Conservation (phyloP, 2,888 invertebrate genomes). For the Phytoseiulus persimilis region DNA sequence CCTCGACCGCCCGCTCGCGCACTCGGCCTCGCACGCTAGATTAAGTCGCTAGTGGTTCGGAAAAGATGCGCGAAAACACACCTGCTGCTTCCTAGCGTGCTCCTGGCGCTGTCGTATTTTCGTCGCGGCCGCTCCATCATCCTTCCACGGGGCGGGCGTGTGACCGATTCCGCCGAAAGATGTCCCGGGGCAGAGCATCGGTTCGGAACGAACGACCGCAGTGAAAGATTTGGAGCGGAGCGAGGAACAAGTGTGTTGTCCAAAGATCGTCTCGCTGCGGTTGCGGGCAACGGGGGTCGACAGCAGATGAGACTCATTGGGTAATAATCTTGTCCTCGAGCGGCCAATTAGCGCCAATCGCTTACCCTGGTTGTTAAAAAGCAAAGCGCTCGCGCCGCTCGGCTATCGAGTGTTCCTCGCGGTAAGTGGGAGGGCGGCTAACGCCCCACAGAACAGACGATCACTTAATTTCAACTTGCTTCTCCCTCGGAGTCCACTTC, state of each 20-base stretch:
- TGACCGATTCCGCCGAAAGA: no score
- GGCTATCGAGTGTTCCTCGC: background rate
- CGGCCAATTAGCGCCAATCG: background rate
- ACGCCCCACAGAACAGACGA: background rate
- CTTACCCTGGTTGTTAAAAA: background rate
- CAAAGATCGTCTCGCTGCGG: no score
- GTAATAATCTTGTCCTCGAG: background rate
- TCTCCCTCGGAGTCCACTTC: background rate
- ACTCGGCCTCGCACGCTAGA: background rate
- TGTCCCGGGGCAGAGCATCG: no score
- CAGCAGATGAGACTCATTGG: background rate
- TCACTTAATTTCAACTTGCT: background rate
- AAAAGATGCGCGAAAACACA: slow-evolving; percentile 16
- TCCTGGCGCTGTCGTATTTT: no score
- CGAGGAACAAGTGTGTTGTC: no score
- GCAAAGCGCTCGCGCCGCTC: background rate
- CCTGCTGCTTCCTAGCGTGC: background rate
- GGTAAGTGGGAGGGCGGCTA: background rate
- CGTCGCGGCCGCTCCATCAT: no score
- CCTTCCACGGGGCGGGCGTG: no score
- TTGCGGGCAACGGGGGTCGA: background rate
- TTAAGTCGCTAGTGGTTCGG: slow-evolving; percentile 35
- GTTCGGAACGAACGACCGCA: no score
- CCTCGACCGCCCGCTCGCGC: background rate
- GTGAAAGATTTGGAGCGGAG: no score